Conservation (phyloP, 2,888 invertebrate genomes). For the Callinectes sapidus region DNA sequence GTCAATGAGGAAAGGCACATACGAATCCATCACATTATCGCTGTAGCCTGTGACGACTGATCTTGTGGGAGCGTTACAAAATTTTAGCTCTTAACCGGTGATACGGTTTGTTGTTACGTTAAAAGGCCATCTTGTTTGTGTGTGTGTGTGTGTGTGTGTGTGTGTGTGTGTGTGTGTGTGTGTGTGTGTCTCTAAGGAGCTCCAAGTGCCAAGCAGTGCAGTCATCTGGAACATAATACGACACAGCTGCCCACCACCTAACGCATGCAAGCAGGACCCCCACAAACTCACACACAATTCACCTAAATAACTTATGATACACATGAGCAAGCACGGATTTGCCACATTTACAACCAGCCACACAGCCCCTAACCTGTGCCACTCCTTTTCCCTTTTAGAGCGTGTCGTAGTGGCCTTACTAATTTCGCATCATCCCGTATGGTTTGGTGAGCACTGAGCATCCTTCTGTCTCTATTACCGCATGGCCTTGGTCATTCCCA, state of each 20-base stretch:
- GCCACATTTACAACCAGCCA: background rate
- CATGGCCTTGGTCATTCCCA: background rate
- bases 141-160: slow-evolving; percentile 45
- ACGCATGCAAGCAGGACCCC: background rate
- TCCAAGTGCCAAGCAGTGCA: background rate
- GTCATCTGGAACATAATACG: background rate
- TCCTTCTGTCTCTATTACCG: slow-evolving; percentile 20
- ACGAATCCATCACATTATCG: too few species aligned
- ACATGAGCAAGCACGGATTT: background rate
- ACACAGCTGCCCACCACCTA: background rate
- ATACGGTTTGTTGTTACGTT: background rate
- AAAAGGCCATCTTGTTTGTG: background rate
- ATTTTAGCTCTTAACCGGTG: background rate
- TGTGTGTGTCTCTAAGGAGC: background rate
- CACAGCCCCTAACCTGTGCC: background rate
- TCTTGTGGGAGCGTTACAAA: too few species aligned
- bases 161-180: slow-evolving; percentile 49
- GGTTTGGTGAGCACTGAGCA: background rate
- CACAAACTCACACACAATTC: background rate
- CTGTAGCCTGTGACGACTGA: too few species aligned
- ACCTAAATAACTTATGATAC: background rate
- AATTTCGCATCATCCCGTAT: background rate
- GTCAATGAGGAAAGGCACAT: too few species aligned
- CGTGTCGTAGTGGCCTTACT: background rate
- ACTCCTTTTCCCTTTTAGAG: background rate